Evolutionary conservation across 2,888 invertebrate genomes (phyloP), one percentile per base, ranked within the genome.

Genomic region (Amphipyra tragopoginis): DNA sequence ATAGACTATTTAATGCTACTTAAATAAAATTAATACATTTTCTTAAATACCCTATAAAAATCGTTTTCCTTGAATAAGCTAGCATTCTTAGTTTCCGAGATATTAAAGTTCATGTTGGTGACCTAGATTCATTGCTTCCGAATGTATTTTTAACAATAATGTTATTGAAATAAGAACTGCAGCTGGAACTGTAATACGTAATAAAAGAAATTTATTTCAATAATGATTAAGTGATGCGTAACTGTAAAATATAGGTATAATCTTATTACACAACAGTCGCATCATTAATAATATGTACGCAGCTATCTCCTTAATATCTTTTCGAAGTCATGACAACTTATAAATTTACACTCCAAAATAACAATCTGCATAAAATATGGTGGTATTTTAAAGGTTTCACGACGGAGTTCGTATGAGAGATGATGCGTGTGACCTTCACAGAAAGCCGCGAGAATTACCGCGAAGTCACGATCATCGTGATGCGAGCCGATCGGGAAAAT

Each of bases 361-460:
- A 75, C 64, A 65, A 78, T 76, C 60, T 55, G 49, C n/a, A 73
- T 75, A 75, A 80, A 64, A 59, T 56, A 75, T 83, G 77, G 78
- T 78, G 76, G 63, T 52, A 53, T 48, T 38, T 45, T 45, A 73
- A 72, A 79, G 77, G 76, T 82, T 85, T 86, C 81, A 77, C 83
- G 84, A 82, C 33, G 43, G 33, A 84, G 74, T 57, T 34, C 44
- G 50, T 57, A 76, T 66, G 72, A 79, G 69, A 82, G 78, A 82
- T 72, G 79, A 86, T 84, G 83, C 60, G 65, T 66, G 43, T 85
- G 86, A 90, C 90, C 91, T 90, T 90, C 87, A 64, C 80, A 73
- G 82, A 85, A 86, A 87, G 83, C 77, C 65, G 55, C 70, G 70
- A 75, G 52, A 59, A 50, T 49, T 72, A 61, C 73, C 69, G 77